Base-by-base conservation (phyloP, 2,888 invertebrate genomes). In the Aplocera efformata region DNA sequence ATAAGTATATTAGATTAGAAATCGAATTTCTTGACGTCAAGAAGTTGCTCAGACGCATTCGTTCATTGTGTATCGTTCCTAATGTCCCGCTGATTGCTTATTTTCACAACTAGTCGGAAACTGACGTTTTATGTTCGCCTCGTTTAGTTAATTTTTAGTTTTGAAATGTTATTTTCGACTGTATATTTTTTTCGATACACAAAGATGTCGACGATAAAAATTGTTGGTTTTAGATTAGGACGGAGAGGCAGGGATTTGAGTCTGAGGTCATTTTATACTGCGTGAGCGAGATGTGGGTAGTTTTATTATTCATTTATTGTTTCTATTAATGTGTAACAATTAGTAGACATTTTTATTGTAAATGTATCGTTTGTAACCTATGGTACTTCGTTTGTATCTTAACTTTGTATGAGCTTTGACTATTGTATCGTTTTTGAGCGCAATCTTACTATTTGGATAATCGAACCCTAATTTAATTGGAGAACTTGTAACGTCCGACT, bases 241-340 rank as follows among this genome's bases (percentile, higher is more conserved):
- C 46, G 50, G 53, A 53, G 53, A 53, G 48, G 53, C 53, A 50
- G 53, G 48, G 48, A 47, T 53, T 54, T 38, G 56, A 64, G 65
- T 69, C 69, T 68, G 72, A 71, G 67, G 62, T 63, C 57, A 60
- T 67, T 70, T 68, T 53, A 47, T 50, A 60, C 48, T 40, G 54
- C 58, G 50, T 45, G 42, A 35, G 33, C 30, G 34, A 48, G 42
- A 34, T 32, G 38, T 39, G 68, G 65, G 58, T 65, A 63, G 84
- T 86, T 88, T 88, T 86, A 85, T 86, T 86, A 84, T 86, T 76
- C 86, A 86, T 81, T 86, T 88, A 85, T 88, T 86, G 76, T 84
- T 83, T 85, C 78, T 60, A 75, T 79, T 75, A 57, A 64, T 73
- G 72, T 74, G 67, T 73, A 58, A 53, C 60, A 56, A 52, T 24